phyloP scores from a whole-genome alignment of 2,888 invertebrate species.

The Chrysotoxum bicinctum region DNA sequence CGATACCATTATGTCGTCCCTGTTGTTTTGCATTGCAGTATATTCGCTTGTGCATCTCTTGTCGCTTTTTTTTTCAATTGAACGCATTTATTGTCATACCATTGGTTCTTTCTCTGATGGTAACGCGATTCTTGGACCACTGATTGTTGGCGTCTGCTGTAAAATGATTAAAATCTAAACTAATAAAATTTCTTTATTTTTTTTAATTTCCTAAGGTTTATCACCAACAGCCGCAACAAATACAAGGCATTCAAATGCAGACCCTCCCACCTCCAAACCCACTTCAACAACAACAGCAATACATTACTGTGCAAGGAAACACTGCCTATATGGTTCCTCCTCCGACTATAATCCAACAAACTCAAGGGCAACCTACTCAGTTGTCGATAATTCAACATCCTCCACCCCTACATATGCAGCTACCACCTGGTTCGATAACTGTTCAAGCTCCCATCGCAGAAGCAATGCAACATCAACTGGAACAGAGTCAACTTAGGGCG shows the following conservation, averaged over 20 bases:
- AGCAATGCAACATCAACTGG: slow-evolving; percentile 46
- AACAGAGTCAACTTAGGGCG: slow-evolving; percentile 37
- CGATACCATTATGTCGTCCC: no score
- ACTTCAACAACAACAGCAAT: slow-evolving; percentile 73
- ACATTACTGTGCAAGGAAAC: slow-evolving; percentile 75
- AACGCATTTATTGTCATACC: no score
- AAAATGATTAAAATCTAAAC: no score
- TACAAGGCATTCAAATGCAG: slow-evolving; percentile 67
- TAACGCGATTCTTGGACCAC: no score
- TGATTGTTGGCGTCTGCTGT: no score
- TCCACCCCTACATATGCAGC: slow-evolving; percentile 67
- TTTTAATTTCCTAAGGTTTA: not conserved
- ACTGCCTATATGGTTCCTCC: slow-evolving; percentile 76
- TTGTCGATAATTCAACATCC: slow-evolving; percentile 71
- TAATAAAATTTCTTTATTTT: not conserved
- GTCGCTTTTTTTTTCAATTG: no score
- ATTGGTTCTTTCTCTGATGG: no score
- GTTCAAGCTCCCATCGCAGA: slow-evolving; percentile 56
- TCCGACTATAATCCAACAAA: slow-evolving; percentile 74
- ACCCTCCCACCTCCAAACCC: slow-evolving; percentile 45
- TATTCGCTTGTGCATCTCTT: no score
- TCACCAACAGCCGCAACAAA: slow-evolving; percentile 69
- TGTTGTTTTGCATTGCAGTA: no score
- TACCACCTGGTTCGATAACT: slow-evolving; percentile 56
- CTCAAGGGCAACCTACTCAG: slow-evolving; percentile 56